Evolutionary conservation across 1,140 invertebrate species (phyloP), one percentile per base, ranked within the genome.

Genomic region (Dinothrombium tinctorium): DNA sequence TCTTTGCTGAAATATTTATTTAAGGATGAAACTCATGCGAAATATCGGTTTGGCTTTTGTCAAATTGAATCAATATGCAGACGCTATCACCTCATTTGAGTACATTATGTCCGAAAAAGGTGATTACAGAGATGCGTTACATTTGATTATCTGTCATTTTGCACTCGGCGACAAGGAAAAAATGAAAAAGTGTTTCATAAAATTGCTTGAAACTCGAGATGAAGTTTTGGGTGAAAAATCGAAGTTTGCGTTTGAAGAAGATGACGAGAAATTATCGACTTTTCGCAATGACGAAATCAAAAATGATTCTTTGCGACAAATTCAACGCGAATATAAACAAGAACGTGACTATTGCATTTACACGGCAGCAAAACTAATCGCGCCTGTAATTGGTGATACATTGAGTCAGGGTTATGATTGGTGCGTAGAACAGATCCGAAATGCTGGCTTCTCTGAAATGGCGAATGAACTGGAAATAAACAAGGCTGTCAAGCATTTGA

Each of bases 1-100:
- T 9, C 14, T 31, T 17, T 14, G n/a, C 2, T 17, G 4, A 17
- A 3, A 21, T 21, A 21, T 32, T 9, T 45, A 51, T 59, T 55
- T 37, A 48, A 86, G 83, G 53, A 76, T 89, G 47, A 92, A 90
- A 63, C 89, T 98, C 39, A 90, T 90, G 73, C 86, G 95, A 58
- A 99, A 99, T 53, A 96, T 98, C 56, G 92, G 84, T 0, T 72
- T 95, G 43, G 65, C 92, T 8, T 81, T 95, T 57, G 76, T 98
- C 0, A 78, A 81, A 56, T 81, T 96, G 75, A 83, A 81, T 7
- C 84, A 92, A 55, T 89, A 86, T 56, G 75, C 76, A 48, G 89
- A 98, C 57, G 92, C 92, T 0, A 76, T 86, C 23, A 78, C 76
- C 12, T 87, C 82, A 54, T 94, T 96, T 62, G 90, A 98, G 57